phyloP scores from a whole-genome alignment of 2,797 vertebrate species.

The Cossypha caffra region DNA sequence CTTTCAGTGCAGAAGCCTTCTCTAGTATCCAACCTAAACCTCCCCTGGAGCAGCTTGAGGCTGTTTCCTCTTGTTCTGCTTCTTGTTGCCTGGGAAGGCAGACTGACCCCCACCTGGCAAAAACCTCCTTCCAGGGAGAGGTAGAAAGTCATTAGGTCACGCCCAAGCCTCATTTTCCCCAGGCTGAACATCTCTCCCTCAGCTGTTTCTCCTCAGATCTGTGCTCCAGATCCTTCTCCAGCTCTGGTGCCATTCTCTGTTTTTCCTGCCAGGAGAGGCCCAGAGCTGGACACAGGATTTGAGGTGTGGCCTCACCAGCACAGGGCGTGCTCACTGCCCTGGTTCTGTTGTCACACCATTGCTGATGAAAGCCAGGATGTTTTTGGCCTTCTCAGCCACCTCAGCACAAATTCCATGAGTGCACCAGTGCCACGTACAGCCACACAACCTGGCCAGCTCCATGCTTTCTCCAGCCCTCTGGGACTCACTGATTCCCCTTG shows the following conservation, averaged over 20 bases:
- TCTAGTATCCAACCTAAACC: not conserved
- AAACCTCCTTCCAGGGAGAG: not conserved
- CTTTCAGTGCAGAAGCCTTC: no score
- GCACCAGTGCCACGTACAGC: accelerated
- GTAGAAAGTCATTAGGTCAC: accelerated
- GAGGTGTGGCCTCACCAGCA: not conserved
- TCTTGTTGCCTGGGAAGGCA: no score
- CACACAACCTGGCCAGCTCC: not conserved
- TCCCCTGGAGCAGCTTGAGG: not conserved
- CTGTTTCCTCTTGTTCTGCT: not conserved
- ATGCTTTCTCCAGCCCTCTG: accelerated
- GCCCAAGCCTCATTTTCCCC: not conserved
- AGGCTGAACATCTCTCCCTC: not conserved
- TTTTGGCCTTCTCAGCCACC: not conserved
- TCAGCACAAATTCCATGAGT: accelerated
- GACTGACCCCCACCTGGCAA: no score
- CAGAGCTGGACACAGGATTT: not conserved
- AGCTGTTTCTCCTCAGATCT: not conserved
- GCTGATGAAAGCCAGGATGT: not conserved
- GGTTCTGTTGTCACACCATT: not conserved
- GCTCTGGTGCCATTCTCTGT: accelerated
- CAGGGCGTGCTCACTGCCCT: not conserved
- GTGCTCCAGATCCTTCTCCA: not conserved
- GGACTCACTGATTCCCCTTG: accelerated
- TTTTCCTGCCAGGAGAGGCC: not conserved